Percentiles rank a stretch among this genome's conserved stretches.
phyloP scores from a whole-genome alignment of 2,888 invertebrate species.

The Drosophila dives region DNA sequence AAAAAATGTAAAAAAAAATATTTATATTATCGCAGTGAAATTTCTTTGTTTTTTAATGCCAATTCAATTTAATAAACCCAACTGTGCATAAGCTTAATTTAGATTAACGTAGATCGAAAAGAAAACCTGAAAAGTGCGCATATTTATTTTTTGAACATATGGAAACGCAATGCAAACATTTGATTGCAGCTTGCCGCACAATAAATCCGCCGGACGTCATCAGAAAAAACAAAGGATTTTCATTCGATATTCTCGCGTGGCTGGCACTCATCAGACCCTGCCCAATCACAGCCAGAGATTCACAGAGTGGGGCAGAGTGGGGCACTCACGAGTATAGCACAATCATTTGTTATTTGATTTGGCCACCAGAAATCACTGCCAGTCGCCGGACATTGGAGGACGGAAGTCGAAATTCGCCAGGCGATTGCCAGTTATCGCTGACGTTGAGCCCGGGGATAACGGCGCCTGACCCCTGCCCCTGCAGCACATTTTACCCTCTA shows the following conservation, averaged over 20 bases:
- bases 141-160: slow-evolving; percentile 9
- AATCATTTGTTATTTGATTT: slow-evolving; percentile 77
- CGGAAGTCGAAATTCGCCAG: slow-evolving; percentile 63
- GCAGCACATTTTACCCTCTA: background rate
- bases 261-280: slow-evolving; percentile 55
- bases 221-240: slow-evolving; percentile 33
- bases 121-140: slow-evolving; percentile 4
- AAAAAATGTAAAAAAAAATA: background rate
- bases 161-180: slow-evolving; percentile 45
- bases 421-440: slow-evolving; percentile 60
- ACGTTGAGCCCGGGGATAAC: slow-evolving; percentile 34
- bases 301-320: background rate
- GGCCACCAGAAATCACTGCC: slow-evolving; percentile 43
- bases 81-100: slow-evolving; percentile 32
- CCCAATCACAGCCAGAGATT: slow-evolving; percentile 51
- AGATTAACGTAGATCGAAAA: slow-evolving; percentile 9
- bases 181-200: slow-evolving; percentile 31
- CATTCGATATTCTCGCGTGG: slow-evolving; percentile 64
- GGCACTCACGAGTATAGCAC: slow-evolving; percentile 33
- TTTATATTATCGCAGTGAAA: slow-evolving; percentile 1
- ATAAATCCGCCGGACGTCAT: slow-evolving; percentile 46
- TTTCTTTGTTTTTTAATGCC: slow-evolving; percentile 6
- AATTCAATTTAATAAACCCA: slow-evolving; percentile 11
- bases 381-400: slow-evolving; percentile 4
- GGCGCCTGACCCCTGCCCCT: slow-evolving; percentile 1